phyloP scores from a whole-genome alignment of 2,113 vertebrate species.

The Lipophrys pholis region DNA sequence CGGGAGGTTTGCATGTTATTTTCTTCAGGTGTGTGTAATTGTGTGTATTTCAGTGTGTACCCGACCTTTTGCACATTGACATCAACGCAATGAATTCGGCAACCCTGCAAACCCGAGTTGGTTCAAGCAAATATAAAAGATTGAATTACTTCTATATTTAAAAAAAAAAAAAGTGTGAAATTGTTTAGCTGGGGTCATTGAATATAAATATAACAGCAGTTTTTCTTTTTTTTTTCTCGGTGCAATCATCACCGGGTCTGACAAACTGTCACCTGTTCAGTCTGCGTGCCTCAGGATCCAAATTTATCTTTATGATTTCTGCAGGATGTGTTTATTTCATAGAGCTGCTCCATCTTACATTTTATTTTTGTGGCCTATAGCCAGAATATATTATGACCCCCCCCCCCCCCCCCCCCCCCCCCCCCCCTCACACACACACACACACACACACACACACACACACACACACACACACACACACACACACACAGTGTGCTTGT shows the following conservation, averaged over 20 bases:
- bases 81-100: too few species aligned
- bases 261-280: constrained; percentile 8
- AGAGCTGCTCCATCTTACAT: constrained; percentile 13
- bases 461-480: too few species aligned
- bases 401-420: neutral
- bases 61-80: too few species aligned
- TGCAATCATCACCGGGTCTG: neutral
- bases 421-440: too few species aligned
- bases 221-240: constrained; percentile 16
- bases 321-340: neutral
- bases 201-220: constrained; percentile 7
- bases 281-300: constrained; percentile 15
- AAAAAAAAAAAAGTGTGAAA: neutral
- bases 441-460: too few species aligned
- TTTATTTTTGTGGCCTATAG: neutral
- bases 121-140: too few species aligned
- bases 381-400: neutral
- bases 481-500: neutral
- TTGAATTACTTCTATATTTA: too few species aligned
- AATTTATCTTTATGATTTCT: constrained; percentile 10
- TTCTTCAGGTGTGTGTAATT: too few species aligned
- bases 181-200: constrained; percentile 4
- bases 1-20: too few species aligned
- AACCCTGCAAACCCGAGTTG: too few species aligned
- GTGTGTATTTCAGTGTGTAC: too few species aligned